Conservation (phyloP, 2,797 vertebrate genomes). For the Aulostomus chinensis region DNA sequence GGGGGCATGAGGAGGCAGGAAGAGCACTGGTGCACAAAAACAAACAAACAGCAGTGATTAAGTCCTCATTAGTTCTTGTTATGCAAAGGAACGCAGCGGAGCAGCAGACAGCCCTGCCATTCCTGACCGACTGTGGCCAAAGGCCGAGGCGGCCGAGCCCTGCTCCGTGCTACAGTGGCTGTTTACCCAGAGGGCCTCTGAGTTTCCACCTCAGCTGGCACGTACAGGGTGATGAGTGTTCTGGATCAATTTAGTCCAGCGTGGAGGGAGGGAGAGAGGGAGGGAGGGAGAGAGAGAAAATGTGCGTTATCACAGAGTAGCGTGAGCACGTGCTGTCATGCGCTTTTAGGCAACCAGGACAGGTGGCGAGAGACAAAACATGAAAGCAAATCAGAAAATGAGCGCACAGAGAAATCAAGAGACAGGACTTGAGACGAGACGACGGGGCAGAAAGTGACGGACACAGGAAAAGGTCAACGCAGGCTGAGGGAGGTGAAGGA, state of each 20-base stretch:
- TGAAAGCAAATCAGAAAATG: too few species aligned
- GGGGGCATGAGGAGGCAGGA: slow-evolving; percentile 34
- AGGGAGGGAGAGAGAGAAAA: too few species aligned
- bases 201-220: slow-evolving; percentile 62
- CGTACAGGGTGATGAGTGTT: slow-evolving; percentile 61
- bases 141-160: slow-evolving; percentile 25
- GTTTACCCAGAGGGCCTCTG: slow-evolving; percentile 48
- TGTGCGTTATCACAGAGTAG: slow-evolving; percentile 43
- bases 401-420: neutral
- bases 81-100: slow-evolving; percentile 50
- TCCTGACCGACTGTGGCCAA: slow-evolving; percentile 21
- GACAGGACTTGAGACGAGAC: slow-evolving; percentile 3
- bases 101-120: slow-evolving; percentile 45
- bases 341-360: slow-evolving; percentile 40
- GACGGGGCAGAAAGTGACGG: slow-evolving; percentile 16
- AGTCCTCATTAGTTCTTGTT: slow-evolving; percentile 69
- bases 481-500: slow-evolving; percentile 22
- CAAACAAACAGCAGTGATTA: slow-evolving; percentile 74
- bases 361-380: slow-evolving; percentile 36
- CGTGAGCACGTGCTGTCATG: slow-evolving; percentile 32
- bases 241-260: slow-evolving; percentile 30
- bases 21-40: slow-evolving; percentile 58
- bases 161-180: slow-evolving; percentile 5
- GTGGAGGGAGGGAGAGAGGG: neutral
- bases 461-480: slow-evolving; percentile 21